Base-by-base conservation (phyloP, 2,888 invertebrate species). In the Pseudolycoriella hygida region DNA sequence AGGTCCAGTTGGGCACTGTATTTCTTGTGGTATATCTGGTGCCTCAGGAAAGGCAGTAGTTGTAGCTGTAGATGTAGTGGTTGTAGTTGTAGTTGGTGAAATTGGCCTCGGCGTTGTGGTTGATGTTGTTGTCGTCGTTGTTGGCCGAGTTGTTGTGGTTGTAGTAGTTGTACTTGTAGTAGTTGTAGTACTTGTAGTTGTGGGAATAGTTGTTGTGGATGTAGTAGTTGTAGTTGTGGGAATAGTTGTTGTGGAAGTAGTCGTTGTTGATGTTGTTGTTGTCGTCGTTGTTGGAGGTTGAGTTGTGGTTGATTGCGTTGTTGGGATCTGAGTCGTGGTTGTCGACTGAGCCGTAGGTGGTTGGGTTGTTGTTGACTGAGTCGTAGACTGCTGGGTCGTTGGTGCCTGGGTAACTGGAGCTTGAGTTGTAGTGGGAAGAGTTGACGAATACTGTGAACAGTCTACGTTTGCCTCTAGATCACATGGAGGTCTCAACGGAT, bases 401-500 rank as follows among this genome's bases (percentile, higher is more conserved):
- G 41, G 19, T 25, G 20, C 8, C 20, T n/a, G n/a, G 3, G 41
- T 41, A 6, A 25, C 20, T 25, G 25, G 3, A 6, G 14, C 14
- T 19, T 17, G n/a, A 39, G 39, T 17, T 40, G 18, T 15, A 8
- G 18, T 41, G 6, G 12, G 14, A 3, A 25, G 19, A 3, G 41
- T n/a, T 14, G 25, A 45, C 11, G 48, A 17, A 4, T 25, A 25
- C 25, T 25, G 25, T 4, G 25, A 25, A 42, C 62, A 62, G 1
- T 49, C 32, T 1, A 52, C 54, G 3, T 47, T 44, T 12, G 55
- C 53, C 55, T 31, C 59, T 60, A 48, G 56, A 58, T 43, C 56
- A 45, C 63, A 63, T 4, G 62, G 56, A 40, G 56, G 55, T 34
- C 54, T 60, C 11, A 53, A 49, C 3, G 56, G 49, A 50, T 62